phyloP scores from a whole-genome alignment of 2,888 invertebrate genomes.

The Drosophila hawaiiensis region DNA sequence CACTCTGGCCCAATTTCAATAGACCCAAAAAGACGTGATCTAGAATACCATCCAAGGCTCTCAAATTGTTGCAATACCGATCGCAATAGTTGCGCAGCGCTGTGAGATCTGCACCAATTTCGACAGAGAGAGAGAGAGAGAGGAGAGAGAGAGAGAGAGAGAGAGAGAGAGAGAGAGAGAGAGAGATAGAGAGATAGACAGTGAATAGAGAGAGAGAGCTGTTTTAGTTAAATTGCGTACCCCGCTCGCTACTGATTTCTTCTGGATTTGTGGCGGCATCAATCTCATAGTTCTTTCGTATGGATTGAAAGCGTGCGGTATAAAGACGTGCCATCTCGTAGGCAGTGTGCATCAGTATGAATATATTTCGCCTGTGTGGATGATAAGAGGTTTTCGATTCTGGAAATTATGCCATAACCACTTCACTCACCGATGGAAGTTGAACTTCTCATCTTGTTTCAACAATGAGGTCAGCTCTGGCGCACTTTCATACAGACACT shows the following conservation, averaged over 20 bases:
- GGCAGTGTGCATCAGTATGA: conserved; percentile 87
- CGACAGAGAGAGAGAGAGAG: not conserved
- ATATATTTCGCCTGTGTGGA: conserved; percentile 85
- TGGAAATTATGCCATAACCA: not conserved
- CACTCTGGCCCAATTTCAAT: conserved; percentile 89
- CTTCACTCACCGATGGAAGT: conserved; percentile 73
- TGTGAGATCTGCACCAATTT: conserved; percentile 86
- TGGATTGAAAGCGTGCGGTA: conserved; percentile 88
- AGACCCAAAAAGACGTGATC: conserved; percentile 90
- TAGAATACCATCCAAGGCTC: conserved; percentile 88
- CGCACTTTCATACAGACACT: conserved; percentile 90
- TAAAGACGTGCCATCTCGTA: conserved; percentile 89
- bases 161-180: not conserved
- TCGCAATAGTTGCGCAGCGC: conserved; percentile 89
- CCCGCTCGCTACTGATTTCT: conserved; percentile 88
- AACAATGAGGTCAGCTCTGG: conserved; percentile 90
- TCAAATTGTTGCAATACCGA: conserved; percentile 89
- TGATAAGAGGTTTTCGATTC: not conserved
- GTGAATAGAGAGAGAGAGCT: not conserved
- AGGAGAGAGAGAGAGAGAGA: not conserved
- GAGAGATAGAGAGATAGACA: not conserved
- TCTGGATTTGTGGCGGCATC: conserved; percentile 89
- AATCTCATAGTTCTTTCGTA: conserved; percentile 89
- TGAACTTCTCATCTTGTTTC: conserved; percentile 87
- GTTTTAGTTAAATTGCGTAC: conserved; percentile 47